These are phyloP conservation scores for Rhadina sibilatrix DNA, from an alignment of 2,113 vertebrate species.

Conservation along the genomic window DNA sequence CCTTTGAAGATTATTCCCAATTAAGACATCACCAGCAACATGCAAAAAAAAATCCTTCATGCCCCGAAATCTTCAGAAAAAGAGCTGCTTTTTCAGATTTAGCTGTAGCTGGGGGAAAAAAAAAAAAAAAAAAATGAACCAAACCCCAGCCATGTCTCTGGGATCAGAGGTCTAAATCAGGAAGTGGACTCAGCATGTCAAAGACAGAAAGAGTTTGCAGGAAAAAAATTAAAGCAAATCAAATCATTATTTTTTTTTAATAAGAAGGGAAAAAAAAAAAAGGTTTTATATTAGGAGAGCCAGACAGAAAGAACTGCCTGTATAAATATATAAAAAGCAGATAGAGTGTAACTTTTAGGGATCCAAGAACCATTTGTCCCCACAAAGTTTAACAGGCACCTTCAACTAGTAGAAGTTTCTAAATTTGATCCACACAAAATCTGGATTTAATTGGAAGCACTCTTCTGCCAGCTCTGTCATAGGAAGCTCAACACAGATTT, in stretches of 20 bases:
- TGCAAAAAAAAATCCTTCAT: background rate
- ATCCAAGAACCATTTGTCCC: conserved; percentile 11
- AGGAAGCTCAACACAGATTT: conserved; percentile 13
- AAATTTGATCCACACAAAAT: background rate
- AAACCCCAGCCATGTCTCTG: background rate
- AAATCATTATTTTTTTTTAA: background rate
- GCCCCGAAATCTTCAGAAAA: background rate
- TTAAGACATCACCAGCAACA: background rate
- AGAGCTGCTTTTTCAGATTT: background rate
- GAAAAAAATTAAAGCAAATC: conserved; percentile 15
- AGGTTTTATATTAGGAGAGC: background rate
- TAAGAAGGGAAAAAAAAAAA: background rate
- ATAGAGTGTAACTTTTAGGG: background rate
- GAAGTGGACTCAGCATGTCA: background rate
- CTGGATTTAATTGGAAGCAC: conserved; percentile 35
- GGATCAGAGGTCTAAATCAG: background rate
- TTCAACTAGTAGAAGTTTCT: conserved; percentile 18
- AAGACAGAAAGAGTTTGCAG: background rate
- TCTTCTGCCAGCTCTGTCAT: background rate
- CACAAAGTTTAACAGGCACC: conserved; percentile 7
- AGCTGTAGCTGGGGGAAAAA: background rate
- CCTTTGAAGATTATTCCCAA: background rate
- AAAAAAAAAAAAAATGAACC: background rate
- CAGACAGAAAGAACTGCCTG: background rate
- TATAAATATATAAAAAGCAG: conserved; percentile 5